Evolutionary conservation across 2,113 vertebrate species (phyloP), one percentile per base, ranked within the genome.

Genomic region (Pluvialis apricaria): DNA sequence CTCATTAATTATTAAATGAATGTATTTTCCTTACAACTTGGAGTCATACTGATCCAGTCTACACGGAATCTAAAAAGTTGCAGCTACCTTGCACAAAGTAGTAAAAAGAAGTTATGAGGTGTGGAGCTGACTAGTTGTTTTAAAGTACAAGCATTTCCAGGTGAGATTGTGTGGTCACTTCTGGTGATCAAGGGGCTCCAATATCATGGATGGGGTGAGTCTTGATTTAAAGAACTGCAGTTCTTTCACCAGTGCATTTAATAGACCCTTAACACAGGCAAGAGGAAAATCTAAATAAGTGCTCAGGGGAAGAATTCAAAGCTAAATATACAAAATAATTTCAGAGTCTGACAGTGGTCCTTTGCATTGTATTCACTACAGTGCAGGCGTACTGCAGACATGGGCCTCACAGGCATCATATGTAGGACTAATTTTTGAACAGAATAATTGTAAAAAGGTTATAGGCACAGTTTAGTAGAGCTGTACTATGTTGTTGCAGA

Each of bases 1-100:
- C 77, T 90, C 80, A 93, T 97, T 96, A 95, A 83, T 92, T 94
- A 90, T 90, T 79, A 92, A 93, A 96, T 80, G 5, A 75, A 96
- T 79, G 7, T 15, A 45, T 81, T 94, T 91, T 91, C 54, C 57
- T 76, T 66, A 72, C 12, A 90, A 65, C 44, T 91, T 65, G 8
- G 21, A 86, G 20, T 69, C 34, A 69, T 85, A 76, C 25, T 69
- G 73, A 92, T 36, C 9, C 34, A 65, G 12, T 26, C 7, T 3
- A 62, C 5, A 11, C 4, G 8, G 11, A 89, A 82, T 66, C 9
- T 76, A 42, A 82, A 82, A 94, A 93, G 66, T 68, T 72, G n/a
- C 10, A 69, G 9, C 52, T 57, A 68, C 40, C 25, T 81, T 92
- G 31, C 57, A 68, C 14, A 52, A 4, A 45, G 17, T 3, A 14